These are phyloP conservation scores for Hetaerina titia DNA, from an alignment of 2,888 invertebrate species.

Conservation along the genomic window DNA sequence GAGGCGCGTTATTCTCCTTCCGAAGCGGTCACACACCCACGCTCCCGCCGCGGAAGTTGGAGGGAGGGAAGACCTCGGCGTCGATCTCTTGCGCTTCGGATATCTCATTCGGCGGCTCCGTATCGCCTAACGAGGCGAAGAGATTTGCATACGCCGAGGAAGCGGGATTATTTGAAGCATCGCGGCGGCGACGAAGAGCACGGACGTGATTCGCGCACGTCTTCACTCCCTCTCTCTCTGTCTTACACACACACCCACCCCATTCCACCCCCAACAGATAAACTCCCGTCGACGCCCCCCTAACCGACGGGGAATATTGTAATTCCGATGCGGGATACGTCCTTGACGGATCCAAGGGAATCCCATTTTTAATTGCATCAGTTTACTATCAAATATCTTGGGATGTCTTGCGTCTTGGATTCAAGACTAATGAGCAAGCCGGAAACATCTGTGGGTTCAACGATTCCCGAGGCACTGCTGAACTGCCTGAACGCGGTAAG, in stretches of 20 bases:
- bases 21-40: not conserved
- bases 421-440: not conserved
- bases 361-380: not conserved
- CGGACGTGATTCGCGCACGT: not conserved
- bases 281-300: too few species aligned
- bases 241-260: too few species aligned
- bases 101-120: not conserved
- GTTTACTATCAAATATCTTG: not conserved
- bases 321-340: not conserved
- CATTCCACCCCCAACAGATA: too few species aligned
- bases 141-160: not conserved
- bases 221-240: too few species aligned
- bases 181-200: not conserved
- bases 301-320: not conserved
- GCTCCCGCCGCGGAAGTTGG: too few species aligned
- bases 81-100: not conserved
- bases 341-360: not conserved
- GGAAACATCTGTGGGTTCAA: conserved; percentile 2
- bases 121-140: not conserved
- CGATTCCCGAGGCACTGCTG: not conserved
- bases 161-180: not conserved
- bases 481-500: not conserved
- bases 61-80: too few species aligned
- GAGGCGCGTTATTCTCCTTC: not conserved
- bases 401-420: not conserved